Evolutionary conservation across 2,888 invertebrate species (phyloP).

Genomic region (Heliconius cydno): DNA sequence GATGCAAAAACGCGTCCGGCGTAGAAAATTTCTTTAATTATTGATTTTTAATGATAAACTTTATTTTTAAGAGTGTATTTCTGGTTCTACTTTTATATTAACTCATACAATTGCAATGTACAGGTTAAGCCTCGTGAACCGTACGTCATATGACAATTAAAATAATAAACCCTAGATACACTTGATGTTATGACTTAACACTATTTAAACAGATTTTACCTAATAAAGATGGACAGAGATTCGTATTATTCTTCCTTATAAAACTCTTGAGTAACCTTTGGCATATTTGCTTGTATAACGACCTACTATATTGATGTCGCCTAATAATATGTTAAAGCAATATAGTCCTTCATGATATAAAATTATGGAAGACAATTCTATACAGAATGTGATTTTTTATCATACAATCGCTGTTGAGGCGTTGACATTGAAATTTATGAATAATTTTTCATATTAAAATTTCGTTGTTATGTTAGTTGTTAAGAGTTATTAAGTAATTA

Average conservation of each 20-base stretch:
- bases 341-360: slow-evolving; percentile 29
- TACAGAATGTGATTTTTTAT: slow-evolving; percentile 29
- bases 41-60: too few relatives aligned
- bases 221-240: slow-evolving; percentile 43
- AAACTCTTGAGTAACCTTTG: slow-evolving; percentile 48
- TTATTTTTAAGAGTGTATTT: too few relatives aligned
- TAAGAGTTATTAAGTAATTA: slow-evolving; percentile 37
- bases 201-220: slow-evolving; percentile 34
- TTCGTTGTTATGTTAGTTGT: slow-evolving; percentile 34
- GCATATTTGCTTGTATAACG: slow-evolving; percentile 45
- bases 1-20: too few relatives aligned
- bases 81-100: not conserved
- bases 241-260: slow-evolving; percentile 49
- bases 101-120: not conserved
- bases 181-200: not conserved
- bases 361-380: slow-evolving; percentile 42
- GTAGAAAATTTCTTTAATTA: too few relatives aligned
- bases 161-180: not conserved
- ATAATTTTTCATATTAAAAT: slow-evolving; percentile 49
- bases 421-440: slow-evolving; percentile 53
- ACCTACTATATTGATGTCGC: slow-evolving; percentile 35
- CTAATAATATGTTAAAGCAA: slow-evolving; percentile 30
- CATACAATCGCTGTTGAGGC: slow-evolving; percentile 40
- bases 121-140: too few relatives aligned
- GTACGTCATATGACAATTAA: not conserved